A percentile compares a stretch with the other conserved stretches of the same genome.
Conservation (phyloP, 2,113 vertebrate genomes). For the Tetrax tetrax region DNA sequence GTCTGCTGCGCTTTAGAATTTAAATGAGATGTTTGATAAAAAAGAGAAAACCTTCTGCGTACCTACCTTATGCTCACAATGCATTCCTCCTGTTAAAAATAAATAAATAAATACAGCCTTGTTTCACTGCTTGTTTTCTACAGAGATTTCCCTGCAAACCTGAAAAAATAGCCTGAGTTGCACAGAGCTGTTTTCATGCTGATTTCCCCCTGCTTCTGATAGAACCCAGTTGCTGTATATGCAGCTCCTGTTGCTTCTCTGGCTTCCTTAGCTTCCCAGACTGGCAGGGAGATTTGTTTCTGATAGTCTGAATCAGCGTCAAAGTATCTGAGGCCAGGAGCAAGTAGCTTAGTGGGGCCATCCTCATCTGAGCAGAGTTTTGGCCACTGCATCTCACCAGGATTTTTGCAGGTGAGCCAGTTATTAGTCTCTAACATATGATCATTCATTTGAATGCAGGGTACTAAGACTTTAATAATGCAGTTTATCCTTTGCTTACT, state of each 20-base stretch:
- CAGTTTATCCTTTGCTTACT: neutral
- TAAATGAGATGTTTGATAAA: conserved; percentile 45
- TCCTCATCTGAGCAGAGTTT: neutral
- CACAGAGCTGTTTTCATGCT: neutral
- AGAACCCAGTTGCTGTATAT: neutral
- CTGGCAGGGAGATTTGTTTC: neutral
- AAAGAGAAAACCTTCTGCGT: neutral
- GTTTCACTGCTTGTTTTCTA: neutral
- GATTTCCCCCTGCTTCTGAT: neutral
- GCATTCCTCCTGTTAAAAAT: neutral
- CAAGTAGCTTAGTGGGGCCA: neutral
- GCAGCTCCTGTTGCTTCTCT: neutral
- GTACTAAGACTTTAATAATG: neutral
- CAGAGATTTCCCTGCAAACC: neutral
- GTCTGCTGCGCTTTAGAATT: conserved; percentile 43
- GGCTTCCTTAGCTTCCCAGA: neutral
- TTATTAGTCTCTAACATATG: neutral
- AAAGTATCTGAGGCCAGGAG: neutral
- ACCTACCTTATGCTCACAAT: neutral
- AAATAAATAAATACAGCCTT: neutral
- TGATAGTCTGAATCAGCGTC: neutral
- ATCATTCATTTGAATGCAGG: neutral
- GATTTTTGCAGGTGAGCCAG: neutral
- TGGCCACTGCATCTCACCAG: neutral
- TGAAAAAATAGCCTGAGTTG: neutral